Percentiles rank a stretch among this genome's conserved stretches.
Conservation (phyloP, 1,140 invertebrate species). For the Sycophaga agraensis region DNA sequence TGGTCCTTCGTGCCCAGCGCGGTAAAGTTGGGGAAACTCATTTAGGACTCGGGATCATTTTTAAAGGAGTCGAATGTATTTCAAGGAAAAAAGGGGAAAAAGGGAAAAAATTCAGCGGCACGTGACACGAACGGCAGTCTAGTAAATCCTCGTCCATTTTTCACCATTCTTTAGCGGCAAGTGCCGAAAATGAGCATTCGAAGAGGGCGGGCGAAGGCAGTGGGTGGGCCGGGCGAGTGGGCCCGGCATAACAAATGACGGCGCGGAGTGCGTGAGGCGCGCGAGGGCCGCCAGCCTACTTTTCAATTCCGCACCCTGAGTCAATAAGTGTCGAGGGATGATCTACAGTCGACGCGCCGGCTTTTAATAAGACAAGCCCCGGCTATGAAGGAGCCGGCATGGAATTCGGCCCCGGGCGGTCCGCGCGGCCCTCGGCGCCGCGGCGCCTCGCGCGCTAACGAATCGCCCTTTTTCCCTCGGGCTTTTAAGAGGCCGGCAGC, state of each 20-base stretch:
- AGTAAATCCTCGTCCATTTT: constrained; percentile 42
- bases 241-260: constrained; percentile 45
- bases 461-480: no score
- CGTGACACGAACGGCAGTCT: background rate
- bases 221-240: no score
- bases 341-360: constrained; percentile 39
- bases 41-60: background rate
- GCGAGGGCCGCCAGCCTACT: constrained; percentile 43
- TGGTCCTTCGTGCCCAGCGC: no score
- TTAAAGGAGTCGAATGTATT: constrained; percentile 22
- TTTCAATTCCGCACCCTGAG: constrained; percentile 49
- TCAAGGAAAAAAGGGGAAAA: constrained; percentile 13
- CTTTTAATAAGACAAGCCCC: constrained; percentile 42
- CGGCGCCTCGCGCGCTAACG: no score
- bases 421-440: no score
- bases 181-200: constrained; percentile 15
- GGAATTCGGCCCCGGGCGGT: constrained; percentile 30
- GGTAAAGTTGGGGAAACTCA: no score
- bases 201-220: no score
- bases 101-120: background rate
- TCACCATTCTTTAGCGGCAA: constrained; percentile 37
- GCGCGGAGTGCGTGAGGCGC: constrained; percentile 36
- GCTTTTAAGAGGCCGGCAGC: no score
- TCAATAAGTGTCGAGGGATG: constrained; percentile 54
- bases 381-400: constrained; percentile 21